Conservation (phyloP, 2,888 invertebrate species). For the Pediacus dermestoides region DNA sequence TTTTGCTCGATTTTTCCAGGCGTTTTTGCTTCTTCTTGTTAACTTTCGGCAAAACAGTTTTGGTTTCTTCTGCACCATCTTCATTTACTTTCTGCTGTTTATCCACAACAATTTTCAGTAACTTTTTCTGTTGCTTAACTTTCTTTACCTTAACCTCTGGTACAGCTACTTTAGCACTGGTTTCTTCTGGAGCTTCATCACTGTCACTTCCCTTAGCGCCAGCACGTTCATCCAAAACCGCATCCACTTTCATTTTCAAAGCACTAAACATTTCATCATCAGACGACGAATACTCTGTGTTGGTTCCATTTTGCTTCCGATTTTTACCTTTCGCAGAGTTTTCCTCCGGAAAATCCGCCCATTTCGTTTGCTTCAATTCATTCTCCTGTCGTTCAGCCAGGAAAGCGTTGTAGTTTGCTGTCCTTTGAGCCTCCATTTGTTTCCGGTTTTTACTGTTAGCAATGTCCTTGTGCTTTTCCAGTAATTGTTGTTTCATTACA, state of each 20-base stretch:
- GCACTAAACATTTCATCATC: conserved; percentile 22
- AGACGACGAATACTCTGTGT: no score
- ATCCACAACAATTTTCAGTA: conserved; percentile 26
- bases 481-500: conserved; percentile 63
- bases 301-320: conserved; percentile 10
- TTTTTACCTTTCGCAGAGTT: conserved; percentile 10
- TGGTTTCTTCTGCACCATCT: conserved; percentile 11
- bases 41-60: conserved; percentile 4
- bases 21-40: conserved; percentile 10
- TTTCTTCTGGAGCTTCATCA: conserved; percentile 37
- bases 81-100: conserved; percentile 11
- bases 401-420: conserved; percentile 36
- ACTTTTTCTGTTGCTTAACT: conserved; percentile 27
- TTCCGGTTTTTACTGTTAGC: conserved; percentile 53
- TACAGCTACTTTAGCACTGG: conserved; percentile 33
- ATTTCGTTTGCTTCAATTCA: conserved; percentile 51
- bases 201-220: conserved; percentile 24
- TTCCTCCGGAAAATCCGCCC: conserved; percentile 55
- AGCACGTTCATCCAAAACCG: conserved; percentile 17
- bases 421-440: conserved; percentile 34
- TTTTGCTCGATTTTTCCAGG: conserved; percentile 10
- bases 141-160: conserved; percentile 27
- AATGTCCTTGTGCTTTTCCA: conserved; percentile 52
- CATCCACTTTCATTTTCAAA: conserved; percentile 24
- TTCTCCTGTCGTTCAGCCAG: conserved; percentile 49